Percentiles rank a stretch among this genome's conserved stretches.
Conservation (phyloP, 2,888 invertebrate species). For the Parasteatoda lunata region DNA sequence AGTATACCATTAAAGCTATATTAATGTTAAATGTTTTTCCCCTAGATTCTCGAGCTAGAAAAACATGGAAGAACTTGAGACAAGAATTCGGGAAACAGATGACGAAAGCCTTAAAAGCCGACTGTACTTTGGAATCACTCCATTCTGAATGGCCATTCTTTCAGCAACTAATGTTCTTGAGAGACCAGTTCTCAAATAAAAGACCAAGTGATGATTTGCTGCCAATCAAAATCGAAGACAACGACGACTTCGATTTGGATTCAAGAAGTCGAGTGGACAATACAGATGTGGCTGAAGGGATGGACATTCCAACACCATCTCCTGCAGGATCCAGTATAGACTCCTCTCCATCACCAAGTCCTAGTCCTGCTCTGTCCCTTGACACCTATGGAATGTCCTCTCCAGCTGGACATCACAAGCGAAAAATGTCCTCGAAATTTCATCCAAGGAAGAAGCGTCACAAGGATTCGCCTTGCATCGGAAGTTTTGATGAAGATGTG, state of each 20-base stretch:
- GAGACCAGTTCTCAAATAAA: conserved; percentile 6
- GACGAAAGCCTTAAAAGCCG: background rate
- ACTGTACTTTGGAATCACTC: background rate
- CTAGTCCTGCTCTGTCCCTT: background rate
- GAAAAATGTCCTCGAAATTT: background rate
- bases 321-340: background rate
- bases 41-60: background rate
- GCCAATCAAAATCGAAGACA: background rate
- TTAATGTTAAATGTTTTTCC: too few species aligned
- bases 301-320: background rate
- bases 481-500: background rate
- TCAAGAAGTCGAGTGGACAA: background rate
- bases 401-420: background rate
- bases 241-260: conserved; percentile 1
- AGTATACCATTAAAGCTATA: too few species aligned
- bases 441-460: background rate
- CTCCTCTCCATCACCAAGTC: background rate
- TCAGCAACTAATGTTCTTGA: conserved; percentile 8
- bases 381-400: background rate
- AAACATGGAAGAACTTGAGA: conserved; percentile 5
- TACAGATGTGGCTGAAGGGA: background rate
- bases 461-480: background rate
- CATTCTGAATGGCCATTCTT: conserved; percentile 13
- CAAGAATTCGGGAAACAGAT: conserved; percentile 19
- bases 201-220: background rate